A percentile compares a stretch with the other conserved stretches of the same genome.
phyloP scores from a whole-genome alignment of 2,888 invertebrate genomes.

The Drosophila atripex region DNA sequence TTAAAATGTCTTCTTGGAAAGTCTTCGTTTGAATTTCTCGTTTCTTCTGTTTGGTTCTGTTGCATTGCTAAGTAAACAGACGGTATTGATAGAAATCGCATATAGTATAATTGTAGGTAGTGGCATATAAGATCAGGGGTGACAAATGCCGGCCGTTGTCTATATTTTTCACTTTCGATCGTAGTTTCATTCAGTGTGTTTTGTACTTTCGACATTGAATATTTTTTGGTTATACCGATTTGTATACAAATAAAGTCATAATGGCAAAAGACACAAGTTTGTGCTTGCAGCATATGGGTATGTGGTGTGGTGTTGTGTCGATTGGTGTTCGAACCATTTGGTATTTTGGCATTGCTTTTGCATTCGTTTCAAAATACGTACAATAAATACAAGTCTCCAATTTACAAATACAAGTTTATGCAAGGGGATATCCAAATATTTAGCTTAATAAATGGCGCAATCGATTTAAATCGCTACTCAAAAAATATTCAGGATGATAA shows the following conservation, averaged over 20 bases:
- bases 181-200: constrained; percentile 26
- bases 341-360: constrained; percentile 58
- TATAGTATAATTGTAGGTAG: constrained; percentile 19
- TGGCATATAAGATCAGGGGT: constrained; percentile 27
- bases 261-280: constrained; percentile 49
- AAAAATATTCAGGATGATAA: constrained; percentile 1
- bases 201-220: constrained; percentile 54
- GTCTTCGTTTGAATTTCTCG: constrained; percentile 51
- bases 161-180: constrained; percentile 55
- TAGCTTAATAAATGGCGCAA: neutral
- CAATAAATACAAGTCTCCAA: constrained; percentile 67
- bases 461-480: neutral
- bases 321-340: constrained; percentile 27
- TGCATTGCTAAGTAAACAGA: neutral
- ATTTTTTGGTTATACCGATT: constrained; percentile 69
- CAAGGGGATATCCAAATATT: constrained; percentile 18
- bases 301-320: constrained; percentile 25
- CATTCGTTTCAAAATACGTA: constrained; percentile 54
- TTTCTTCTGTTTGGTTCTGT: constrained; percentile 44
- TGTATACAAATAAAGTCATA: constrained; percentile 50
- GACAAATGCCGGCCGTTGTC: constrained; percentile 58
- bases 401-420: constrained; percentile 54
- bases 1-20: constrained; percentile 69
- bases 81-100: constrained; percentile 16
- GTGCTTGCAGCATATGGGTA: constrained; percentile 66